Evolutionary conservation across 2,113 vertebrate genomes (phyloP).

Genomic region (Lanius collurio): DNA sequence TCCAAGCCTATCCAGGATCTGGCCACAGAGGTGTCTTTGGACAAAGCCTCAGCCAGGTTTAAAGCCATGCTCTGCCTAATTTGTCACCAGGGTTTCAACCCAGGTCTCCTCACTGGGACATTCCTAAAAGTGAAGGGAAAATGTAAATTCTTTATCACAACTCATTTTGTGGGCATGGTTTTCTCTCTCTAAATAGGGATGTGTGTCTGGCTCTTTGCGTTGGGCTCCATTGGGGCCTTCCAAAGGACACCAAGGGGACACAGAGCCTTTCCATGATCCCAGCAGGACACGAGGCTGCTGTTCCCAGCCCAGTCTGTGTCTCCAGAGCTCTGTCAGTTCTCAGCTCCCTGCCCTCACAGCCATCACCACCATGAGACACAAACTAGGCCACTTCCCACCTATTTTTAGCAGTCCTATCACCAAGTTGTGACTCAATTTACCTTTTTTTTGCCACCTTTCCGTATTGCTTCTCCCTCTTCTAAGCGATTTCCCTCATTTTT

Average conservation of each 20-base stretch:
- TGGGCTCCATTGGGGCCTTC: not conserved
- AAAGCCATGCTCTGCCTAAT: not conserved
- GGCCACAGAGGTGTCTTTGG: not conserved
- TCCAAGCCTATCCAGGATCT: not conserved
- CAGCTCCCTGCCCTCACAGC: not conserved
- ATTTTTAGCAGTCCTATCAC: not conserved
- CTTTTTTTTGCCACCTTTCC: not conserved
- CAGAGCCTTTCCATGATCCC: not conserved
- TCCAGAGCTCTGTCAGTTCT: not conserved
- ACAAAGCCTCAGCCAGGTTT: not conserved
- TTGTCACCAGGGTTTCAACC: not conserved
- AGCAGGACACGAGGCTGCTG: not conserved
- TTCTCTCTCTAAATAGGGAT: not conserved
- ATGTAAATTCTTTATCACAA: not conserved
- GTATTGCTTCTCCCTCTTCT: not conserved
- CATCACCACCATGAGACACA: fast-evolving
- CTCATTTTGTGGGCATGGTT: not conserved
- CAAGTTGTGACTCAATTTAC: not conserved
- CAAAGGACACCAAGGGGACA: not conserved
- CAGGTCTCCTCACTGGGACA: not conserved
- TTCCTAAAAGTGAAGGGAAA: not conserved
- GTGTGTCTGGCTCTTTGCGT: not conserved
- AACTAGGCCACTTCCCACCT: not conserved
- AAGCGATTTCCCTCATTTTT: not conserved
- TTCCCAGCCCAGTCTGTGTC: fast-evolving